Conservation (phyloP, 2,888 invertebrate species). For the Druceiella hillmani region DNA sequence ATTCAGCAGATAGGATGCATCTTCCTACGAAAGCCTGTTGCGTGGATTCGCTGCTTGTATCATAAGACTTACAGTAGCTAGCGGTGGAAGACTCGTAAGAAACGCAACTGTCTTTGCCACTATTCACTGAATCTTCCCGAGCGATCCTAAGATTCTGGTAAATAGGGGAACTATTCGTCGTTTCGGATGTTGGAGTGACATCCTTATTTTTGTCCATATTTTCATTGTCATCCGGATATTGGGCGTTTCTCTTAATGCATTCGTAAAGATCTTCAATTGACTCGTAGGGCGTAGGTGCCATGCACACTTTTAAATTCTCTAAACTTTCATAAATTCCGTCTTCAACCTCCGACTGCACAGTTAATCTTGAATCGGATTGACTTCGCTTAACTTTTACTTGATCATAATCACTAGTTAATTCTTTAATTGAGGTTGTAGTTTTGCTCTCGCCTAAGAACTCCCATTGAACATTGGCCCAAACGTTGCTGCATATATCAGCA, state of each 20-base stretch:
- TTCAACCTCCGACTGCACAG: constrained; percentile 36
- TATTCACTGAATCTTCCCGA: constrained; percentile 44
- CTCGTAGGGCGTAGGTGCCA: constrained; percentile 47
- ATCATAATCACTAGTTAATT: constrained; percentile 31
- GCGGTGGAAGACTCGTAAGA: constrained; percentile 45
- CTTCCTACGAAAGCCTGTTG: constrained; percentile 38
- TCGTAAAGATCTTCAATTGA: constrained; percentile 49
- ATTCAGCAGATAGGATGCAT: constrained; percentile 37
- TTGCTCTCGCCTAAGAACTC: constrained; percentile 37
- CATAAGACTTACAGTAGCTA: constrained; percentile 40
- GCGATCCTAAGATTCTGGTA: constrained; percentile 38
- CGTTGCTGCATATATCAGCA: constrained; percentile 42
- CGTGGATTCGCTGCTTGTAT: constrained; percentile 41
- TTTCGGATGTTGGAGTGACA: constrained; percentile 41
- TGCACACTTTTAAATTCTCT: constrained; percentile 32
- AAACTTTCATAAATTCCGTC: constrained; percentile 45
- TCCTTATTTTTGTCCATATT: constrained; percentile 29
- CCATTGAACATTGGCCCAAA: constrained; percentile 48
- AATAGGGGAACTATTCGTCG: constrained; percentile 42
- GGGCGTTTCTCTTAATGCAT: constrained; percentile 42
- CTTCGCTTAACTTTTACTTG: constrained; percentile 43
- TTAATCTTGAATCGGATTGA: constrained; percentile 44
- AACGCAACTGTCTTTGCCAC: constrained; percentile 47
- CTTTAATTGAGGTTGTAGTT: neutral
- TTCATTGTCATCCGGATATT: constrained; percentile 32